A percentile compares a stretch with the other conserved stretches of the same genome.
phyloP scores from a whole-genome alignment of 2,888 invertebrate species.

The Pilophorus perplexus region DNA sequence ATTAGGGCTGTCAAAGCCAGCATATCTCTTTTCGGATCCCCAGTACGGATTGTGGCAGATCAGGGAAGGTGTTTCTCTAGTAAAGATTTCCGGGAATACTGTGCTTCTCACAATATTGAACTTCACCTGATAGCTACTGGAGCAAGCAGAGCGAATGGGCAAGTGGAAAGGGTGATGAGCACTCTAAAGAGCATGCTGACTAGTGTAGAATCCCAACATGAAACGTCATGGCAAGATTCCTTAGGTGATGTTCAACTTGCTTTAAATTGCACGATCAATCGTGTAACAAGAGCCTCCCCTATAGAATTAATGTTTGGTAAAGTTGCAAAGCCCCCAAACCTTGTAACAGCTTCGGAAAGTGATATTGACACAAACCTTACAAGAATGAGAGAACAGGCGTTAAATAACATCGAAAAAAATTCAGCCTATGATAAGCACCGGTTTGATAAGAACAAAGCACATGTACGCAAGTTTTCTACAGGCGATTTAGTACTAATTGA shows the following conservation, averaged over 20 bases:
- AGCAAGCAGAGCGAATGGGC: conserved; percentile 1
- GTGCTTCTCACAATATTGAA: neutral
- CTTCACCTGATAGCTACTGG: conserved; percentile 4
- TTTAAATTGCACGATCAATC: neutral
- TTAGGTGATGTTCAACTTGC: neutral
- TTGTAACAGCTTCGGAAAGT: neutral
- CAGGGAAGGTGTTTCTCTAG: neutral
- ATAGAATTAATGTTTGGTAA: no score
- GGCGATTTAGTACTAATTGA: neutral
- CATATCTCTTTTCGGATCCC: neutral
- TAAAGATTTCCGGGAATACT: neutral
- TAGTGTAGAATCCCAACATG: neutral
- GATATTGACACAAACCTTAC: neutral
- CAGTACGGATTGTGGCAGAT: no score
- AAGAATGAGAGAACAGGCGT: neutral
- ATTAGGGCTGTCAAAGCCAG: neutral
- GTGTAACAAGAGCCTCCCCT: neutral
- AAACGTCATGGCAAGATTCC: neutral
- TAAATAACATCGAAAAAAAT: neutral
- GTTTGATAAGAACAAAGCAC: neutral
- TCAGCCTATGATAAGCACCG: neutral
- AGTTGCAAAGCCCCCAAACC: no score
- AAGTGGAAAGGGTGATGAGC: conserved; percentile 7
- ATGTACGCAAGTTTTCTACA: neutral
- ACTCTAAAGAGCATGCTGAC: neutral